A percentile compares a stretch with the other conserved stretches of the same genome.
Conservation (phyloP, 2,797 vertebrate genomes). For the Eospalax fontanierii region DNA sequence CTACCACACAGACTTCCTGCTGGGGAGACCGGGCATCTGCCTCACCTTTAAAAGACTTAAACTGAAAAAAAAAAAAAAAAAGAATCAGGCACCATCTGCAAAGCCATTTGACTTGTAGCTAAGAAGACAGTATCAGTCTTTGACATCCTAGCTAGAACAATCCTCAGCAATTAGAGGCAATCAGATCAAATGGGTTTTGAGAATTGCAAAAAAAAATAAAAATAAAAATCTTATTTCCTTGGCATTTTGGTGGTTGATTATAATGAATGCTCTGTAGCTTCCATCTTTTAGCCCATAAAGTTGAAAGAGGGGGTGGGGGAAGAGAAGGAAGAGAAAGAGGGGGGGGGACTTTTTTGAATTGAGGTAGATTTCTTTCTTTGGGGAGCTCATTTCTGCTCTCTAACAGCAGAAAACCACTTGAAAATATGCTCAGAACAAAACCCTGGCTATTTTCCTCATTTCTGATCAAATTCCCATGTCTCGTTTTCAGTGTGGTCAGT, state of each 20-base stretch:
- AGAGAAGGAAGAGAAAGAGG: neutral
- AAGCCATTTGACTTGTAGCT: slow-evolving; percentile 5
- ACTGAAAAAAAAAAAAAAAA: neutral
- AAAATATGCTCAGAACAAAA: slow-evolving; percentile 68
- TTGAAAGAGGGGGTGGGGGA: neutral
- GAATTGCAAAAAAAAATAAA: neutral
- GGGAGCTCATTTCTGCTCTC: slow-evolving; percentile 38
- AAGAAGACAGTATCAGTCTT: slow-evolving; percentile 41
- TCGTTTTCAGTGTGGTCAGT: slow-evolving; percentile 68
- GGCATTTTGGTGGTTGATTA: slow-evolving; percentile 39
- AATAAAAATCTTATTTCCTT: slow-evolving; percentile 17
- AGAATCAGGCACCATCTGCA: neutral
- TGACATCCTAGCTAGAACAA: slow-evolving; percentile 54
- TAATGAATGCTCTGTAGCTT: slow-evolving; percentile 50
- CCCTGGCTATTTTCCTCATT: slow-evolving; percentile 16
- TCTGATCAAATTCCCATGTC: slow-evolving; percentile 38
- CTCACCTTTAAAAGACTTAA: neutral
- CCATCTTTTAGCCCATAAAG: slow-evolving; percentile 38
- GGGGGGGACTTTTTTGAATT: neutral
- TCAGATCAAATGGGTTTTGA: slow-evolving; percentile 55
- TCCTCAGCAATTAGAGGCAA: neutral
- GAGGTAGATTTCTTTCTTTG: slow-evolving; percentile 19
- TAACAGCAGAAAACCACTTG: slow-evolving; percentile 62
- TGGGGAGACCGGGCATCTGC: neutral
- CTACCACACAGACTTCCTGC: neutral